phyloP scores from a whole-genome alignment of 2,888 invertebrate genomes.

The Diplazon laetatorius region DNA sequence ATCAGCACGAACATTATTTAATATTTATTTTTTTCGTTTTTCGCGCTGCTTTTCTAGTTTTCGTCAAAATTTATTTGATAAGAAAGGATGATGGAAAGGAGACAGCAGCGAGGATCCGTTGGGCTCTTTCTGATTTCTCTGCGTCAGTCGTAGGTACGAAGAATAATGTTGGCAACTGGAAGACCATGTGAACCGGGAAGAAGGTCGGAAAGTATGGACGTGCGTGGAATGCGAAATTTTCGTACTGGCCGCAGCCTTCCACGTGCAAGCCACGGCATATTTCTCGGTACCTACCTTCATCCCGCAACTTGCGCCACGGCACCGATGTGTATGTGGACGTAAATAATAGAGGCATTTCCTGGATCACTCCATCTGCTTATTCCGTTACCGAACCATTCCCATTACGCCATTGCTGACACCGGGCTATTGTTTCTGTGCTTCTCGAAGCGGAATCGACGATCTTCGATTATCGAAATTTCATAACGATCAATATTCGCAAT shows the following conservation, averaged over 20 bases:
- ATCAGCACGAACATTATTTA: too few relatives aligned
- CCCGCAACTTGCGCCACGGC: slow-evolving; percentile 18
- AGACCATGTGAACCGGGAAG: slow-evolving; percentile 32
- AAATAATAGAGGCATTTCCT: slow-evolving; percentile 63
- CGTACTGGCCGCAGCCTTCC: slow-evolving; percentile 11
- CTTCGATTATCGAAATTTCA: too few relatives aligned
- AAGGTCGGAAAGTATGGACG: slow-evolving; percentile 49
- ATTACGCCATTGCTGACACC: slow-evolving; percentile 26
- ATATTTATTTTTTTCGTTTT: too few relatives aligned
- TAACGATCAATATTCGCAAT: too few relatives aligned
- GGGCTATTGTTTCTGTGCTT: background rate
- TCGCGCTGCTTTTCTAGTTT: too few relatives aligned
- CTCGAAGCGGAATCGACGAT: slow-evolving; percentile 26
- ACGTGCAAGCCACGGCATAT: slow-evolving; percentile 40
- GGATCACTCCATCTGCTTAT: slow-evolving; percentile 64
- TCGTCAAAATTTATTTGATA: background rate
- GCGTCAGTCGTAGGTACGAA: slow-evolving; percentile 24
- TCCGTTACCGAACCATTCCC: slow-evolving; percentile 63
- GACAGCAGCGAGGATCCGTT: slow-evolving; percentile 20
- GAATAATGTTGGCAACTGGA: slow-evolving; percentile 27
- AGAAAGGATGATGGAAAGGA: slow-evolving; percentile 15
- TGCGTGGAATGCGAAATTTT: slow-evolving; percentile 57
- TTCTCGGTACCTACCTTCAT: slow-evolving; percentile 33
- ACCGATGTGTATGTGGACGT: slow-evolving; percentile 1
- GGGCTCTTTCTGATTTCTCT: slow-evolving; percentile 21